These are phyloP conservation scores for Marcusenius ussheri DNA, from an alignment of 2,113 vertebrate species.

Conservation along the genomic window DNA sequence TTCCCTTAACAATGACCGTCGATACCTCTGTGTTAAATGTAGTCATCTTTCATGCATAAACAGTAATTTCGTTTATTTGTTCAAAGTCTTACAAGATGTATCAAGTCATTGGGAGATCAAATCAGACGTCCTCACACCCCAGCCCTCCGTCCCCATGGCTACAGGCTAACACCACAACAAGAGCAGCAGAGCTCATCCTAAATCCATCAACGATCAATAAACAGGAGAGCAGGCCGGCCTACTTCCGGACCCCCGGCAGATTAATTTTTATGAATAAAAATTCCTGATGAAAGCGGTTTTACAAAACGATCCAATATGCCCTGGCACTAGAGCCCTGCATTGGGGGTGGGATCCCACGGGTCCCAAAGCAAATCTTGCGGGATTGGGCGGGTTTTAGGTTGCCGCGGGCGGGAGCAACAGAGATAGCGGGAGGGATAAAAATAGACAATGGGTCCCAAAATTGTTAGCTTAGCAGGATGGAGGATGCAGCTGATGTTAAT, in stretches of 20 bases:
- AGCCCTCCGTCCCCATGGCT: background rate
- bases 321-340: background rate
- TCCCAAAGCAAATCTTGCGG: too few species aligned
- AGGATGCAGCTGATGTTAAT: too few species aligned
- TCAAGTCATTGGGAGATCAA: background rate
- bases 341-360: too few species aligned
- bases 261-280: slow-evolving; percentile 3
- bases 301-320: background rate
- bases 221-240: background rate
- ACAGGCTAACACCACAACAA: background rate
- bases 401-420: too few species aligned
- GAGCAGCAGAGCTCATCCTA: background rate
- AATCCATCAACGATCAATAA: background rate
- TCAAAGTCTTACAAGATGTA: background rate
- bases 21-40: slow-evolving; percentile 5
- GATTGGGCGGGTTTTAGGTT: too few species aligned
- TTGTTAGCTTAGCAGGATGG: too few species aligned
- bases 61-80: background rate
- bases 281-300: background rate
- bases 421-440: too few species aligned
- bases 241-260: background rate
- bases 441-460: too few species aligned
- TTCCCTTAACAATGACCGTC: background rate
- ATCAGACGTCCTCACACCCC: background rate
- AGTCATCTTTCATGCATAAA: slow-evolving; percentile 30